These are phyloP conservation scores for Pentalonia nigronervosa DNA, from an alignment of 1,140 invertebrate species.

Conservation along the genomic window DNA sequence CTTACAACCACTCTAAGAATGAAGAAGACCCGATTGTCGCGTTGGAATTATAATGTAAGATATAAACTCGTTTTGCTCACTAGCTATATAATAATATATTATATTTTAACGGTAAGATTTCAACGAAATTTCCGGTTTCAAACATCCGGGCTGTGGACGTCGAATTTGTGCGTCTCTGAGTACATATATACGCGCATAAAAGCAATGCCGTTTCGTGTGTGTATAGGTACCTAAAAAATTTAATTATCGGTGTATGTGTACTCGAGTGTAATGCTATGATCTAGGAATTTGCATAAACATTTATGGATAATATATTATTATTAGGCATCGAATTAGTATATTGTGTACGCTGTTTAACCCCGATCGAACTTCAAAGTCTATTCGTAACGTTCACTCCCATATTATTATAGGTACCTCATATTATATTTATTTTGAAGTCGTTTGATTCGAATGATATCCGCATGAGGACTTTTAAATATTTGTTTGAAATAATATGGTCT, in stretches of 20 bases:
- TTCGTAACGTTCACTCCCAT: not conserved
- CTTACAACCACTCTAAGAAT: not conserved
- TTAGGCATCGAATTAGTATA: not conserved
- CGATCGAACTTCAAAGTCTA: not conserved
- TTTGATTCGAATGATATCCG: not conserved
- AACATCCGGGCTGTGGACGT: not conserved
- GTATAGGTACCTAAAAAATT: not conserved
- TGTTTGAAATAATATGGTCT: not conserved
- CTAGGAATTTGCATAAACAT: constrained; percentile 1
- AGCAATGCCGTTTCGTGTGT: not conserved
- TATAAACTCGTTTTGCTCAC: not conserved
- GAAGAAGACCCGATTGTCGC: not conserved
- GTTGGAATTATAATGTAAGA: not conserved
- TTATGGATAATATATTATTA: not conserved
- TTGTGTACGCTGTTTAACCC: not conserved
- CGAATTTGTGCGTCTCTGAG: not conserved
- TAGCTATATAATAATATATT: not conserved
- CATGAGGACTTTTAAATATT: not conserved
- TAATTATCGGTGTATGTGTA: not conserved
- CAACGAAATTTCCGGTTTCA: not conserved
- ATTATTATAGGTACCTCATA: not conserved
- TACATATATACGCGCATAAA: not conserved
- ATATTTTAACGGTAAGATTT: constrained; percentile 1
- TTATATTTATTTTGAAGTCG: not conserved
- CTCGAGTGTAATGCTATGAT: not conserved